A percentile compares a stretch with the other conserved stretches of the same genome.
phyloP scores from a whole-genome alignment of 2,888 invertebrate species.

The Prionchulus punctatus region DNA sequence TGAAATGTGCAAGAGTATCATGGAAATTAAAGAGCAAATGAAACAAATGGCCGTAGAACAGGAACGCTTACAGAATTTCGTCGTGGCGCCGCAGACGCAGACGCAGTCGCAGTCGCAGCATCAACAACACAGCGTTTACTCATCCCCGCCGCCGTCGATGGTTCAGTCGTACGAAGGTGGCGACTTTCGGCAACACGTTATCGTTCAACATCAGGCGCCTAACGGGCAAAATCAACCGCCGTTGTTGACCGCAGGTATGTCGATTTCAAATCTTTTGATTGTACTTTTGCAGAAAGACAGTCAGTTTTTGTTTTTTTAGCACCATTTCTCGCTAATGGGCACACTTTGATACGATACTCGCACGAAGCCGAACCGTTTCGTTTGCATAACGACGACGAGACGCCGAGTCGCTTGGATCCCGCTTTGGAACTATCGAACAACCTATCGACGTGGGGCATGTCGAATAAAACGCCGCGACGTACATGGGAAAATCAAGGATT shows the following conservation, averaged over 20 bases:
- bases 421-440: conserved; percentile 20
- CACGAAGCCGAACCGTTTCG: conserved; percentile 5
- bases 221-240: neutral
- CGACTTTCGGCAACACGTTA: no score
- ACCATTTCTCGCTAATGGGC: no score
- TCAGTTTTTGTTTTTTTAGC: no score
- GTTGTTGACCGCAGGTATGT: no score
- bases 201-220: neutral
- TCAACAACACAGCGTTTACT: no score
- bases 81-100: neutral
- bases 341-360: no score
- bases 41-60: conserved; percentile 6
- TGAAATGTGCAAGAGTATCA: neutral
- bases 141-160: no score
- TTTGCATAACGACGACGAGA: conserved; percentile 10
- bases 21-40: neutral
- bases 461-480: neutral
- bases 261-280: no score
- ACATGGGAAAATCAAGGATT: neutral
- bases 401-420: conserved; percentile 22
- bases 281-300: no score
- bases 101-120: no score
- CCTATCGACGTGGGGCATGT: neutral
- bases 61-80: neutral
- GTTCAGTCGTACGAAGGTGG: no score